These are phyloP conservation scores for Drosophila parabipectinata DNA, from an alignment of 1,140 invertebrate genomes.

Conservation along the genomic window DNA sequence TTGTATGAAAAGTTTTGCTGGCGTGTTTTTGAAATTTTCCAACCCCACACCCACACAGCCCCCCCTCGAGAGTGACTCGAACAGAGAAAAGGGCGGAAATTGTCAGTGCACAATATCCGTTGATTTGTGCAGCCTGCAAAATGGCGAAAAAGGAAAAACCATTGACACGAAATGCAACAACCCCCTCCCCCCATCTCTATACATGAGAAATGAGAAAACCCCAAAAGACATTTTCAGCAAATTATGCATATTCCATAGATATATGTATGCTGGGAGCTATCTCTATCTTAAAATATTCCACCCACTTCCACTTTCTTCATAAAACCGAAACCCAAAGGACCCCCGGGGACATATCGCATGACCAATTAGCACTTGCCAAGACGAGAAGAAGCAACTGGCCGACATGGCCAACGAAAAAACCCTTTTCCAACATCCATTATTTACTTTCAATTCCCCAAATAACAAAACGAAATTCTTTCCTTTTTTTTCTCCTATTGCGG, in stretches of 20 bases:
- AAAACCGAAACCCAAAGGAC: neutral
- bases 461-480: constrained; percentile 57
- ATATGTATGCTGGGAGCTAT: neutral
- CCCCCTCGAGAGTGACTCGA: constrained; percentile 1
- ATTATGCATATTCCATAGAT: neutral
- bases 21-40: constrained; percentile 47
- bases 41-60: neutral
- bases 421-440: constrained; percentile 52
- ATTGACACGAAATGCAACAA: constrained; percentile 67
- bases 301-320: no score
- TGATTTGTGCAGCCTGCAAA: constrained; percentile 79
- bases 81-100: constrained; percentile 61
- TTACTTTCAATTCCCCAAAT: constrained; percentile 76
- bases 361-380: constrained; percentile 61
- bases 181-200: no score
- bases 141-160: constrained; percentile 43
- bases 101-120: constrained; percentile 80
- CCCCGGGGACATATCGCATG: constrained; percentile 56
- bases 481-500: constrained; percentile 33
- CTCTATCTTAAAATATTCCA: no score
- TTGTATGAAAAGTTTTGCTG: constrained; percentile 47
- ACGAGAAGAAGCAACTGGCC: no score
- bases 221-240: no score
- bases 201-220: no score
- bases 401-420: constrained; percentile 2